Evolutionary conservation across 2,888 invertebrate species (phyloP).

Genomic region (Drosophila austrosaltans): DNA sequence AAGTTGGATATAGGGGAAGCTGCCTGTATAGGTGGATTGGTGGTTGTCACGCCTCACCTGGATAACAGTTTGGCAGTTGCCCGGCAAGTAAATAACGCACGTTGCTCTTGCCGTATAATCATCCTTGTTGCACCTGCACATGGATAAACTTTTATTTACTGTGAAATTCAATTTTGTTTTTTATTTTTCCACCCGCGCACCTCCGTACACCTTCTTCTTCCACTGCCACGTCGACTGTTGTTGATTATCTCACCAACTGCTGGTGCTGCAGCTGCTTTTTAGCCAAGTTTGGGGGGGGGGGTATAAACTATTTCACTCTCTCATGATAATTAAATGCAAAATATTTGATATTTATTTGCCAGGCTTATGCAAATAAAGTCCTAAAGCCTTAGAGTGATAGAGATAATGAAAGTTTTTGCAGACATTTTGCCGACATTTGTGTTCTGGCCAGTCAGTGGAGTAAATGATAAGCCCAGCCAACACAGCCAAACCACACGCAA

Average conservation of each 20-base stretch:
- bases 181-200: conserved; percentile 26
- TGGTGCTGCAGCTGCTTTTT: not conserved
- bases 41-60: conserved; percentile 11
- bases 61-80: conserved; percentile 22
- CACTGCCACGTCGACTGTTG: not conserved
- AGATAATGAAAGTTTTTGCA: conserved; percentile 58
- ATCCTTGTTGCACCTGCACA: conserved; percentile 30
- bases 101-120: conserved; percentile 28
- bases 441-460: conserved; percentile 38
- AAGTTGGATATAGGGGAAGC: not conserved
- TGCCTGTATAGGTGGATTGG: not conserved
- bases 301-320: not conserved
- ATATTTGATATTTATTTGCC: conserved; percentile 73
- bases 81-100: conserved; percentile 39
- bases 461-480: conserved; percentile 16
- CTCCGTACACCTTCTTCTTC: not conserved
- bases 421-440: conserved; percentile 52
- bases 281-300: not conserved
- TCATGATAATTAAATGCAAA: conserved; percentile 73
- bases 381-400: conserved; percentile 54
- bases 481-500: conserved; percentile 25
- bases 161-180: conserved; percentile 50
- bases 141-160: conserved; percentile 61
- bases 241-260: not conserved
- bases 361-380: conserved; percentile 74